Conservation (phyloP, 2,113 vertebrate genomes). For the Megalops atlanticus region DNA sequence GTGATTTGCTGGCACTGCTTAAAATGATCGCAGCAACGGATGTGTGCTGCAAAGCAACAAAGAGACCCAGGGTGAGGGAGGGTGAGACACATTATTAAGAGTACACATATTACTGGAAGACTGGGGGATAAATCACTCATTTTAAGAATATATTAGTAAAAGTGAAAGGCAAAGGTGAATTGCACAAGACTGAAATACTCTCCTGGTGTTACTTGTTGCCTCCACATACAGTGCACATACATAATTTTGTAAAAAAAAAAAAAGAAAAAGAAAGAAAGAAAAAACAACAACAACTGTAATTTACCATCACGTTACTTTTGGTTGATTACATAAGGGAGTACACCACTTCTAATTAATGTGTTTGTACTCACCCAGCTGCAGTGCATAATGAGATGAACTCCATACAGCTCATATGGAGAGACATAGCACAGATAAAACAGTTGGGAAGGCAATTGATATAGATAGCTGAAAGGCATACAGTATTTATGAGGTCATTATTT, state of each 20-base stretch:
- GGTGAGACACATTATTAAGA: conserved; percentile 19
- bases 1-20: conserved; percentile 80
- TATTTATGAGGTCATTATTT: background rate
- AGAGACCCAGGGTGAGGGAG: conserved; percentile 29
- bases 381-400: background rate
- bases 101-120: conserved; percentile 27
- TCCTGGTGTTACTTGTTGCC: background rate
- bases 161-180: background rate
- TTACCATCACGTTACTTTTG: background rate
- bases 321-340: background rate
- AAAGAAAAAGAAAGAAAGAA: too few relatives aligned
- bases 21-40: conserved; percentile 77
- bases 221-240: background rate
- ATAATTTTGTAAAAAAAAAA: too few relatives aligned
- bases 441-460: too few relatives aligned
- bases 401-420: background rate
- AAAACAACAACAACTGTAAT: too few relatives aligned
- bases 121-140: background rate
- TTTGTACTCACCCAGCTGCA: background rate
- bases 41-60: conserved; percentile 58
- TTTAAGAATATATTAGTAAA: background rate
- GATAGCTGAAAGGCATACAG: too few relatives aligned
- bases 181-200: background rate
- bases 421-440: too few relatives aligned
- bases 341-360: background rate